A percentile compares a stretch with the other conserved stretches of the same genome.
Evolutionary conservation across 2,113 vertebrate genomes (phyloP).

Genomic region (Trichechus manatus): DNA sequence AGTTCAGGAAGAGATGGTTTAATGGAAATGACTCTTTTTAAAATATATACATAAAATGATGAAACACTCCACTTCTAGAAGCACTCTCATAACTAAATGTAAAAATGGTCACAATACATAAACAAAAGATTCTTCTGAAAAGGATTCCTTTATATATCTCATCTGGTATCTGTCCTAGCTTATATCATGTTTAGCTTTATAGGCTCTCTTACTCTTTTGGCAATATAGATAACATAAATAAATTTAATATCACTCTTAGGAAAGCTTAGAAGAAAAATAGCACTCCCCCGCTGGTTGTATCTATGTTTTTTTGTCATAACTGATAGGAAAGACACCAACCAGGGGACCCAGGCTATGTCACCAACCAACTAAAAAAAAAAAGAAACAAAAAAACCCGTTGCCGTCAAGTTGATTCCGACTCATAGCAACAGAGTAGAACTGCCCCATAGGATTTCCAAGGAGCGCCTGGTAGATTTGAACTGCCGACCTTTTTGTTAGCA

Average conservation of each 20-base stretch:
- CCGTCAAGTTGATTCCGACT: no score
- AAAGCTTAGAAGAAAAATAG: background rate
- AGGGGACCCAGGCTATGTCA: background rate
- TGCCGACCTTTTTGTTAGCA: no score
- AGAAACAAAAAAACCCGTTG: no score
- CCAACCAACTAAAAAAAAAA: no score
- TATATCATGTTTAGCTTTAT: background rate
- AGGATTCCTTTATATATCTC: background rate
- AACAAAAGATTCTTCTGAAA: background rate
- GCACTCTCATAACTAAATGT: background rate
- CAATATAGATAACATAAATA: background rate
- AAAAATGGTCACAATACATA: background rate
- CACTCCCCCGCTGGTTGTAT: conserved; percentile 33
- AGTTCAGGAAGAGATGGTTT: background rate
- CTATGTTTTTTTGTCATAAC: background rate
- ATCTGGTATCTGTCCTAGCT: background rate
- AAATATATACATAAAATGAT: background rate
- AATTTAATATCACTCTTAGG: background rate
- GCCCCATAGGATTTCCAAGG: no score
- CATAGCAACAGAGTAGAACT: no score
- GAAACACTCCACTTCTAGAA: background rate
- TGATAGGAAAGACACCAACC: background rate
- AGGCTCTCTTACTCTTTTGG: background rate
- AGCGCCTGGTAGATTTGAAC: no score
- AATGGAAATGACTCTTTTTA: background rate